Evolutionary conservation across 2,888 invertebrate species (phyloP).

Genomic region (Apamea anceps): DNA sequence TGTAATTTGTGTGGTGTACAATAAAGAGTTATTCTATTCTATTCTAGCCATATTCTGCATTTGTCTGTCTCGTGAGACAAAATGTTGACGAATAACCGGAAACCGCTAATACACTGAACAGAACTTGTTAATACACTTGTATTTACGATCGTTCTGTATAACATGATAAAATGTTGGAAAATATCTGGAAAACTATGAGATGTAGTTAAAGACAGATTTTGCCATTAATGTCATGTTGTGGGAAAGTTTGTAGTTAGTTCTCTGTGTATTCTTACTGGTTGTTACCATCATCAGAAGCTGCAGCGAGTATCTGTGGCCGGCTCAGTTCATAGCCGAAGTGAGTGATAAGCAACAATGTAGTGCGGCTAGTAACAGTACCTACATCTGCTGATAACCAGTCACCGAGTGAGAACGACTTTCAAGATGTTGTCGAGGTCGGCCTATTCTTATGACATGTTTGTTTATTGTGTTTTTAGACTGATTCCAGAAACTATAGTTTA

Average conservation of each 20-base stretch:
- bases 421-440: not conserved
- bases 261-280: not conserved
- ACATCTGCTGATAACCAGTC: constrained; percentile 16
- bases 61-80: not conserved
- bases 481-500: not conserved
- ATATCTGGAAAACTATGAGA: not conserved
- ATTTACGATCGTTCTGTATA: not conserved
- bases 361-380: constrained; percentile 11
- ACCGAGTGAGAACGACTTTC: constrained; percentile 13
- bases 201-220: not conserved
- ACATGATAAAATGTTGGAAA: not conserved
- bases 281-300: not conserved
- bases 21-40: no score
- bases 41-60: not conserved
- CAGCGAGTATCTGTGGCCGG: no score
- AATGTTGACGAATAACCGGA: not conserved
- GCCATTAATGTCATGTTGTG: not conserved
- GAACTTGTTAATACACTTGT: not conserved
- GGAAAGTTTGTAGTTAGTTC: not conserved
- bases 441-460: not conserved
- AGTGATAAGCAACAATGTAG: constrained; percentile 44
- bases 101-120: not conserved
- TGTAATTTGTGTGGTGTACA: no score
- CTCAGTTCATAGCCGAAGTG: no score
- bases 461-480: not conserved